Evolutionary conservation across 1,140 invertebrate species (phyloP).

Genomic region (Ooceraea biroi): DNA sequence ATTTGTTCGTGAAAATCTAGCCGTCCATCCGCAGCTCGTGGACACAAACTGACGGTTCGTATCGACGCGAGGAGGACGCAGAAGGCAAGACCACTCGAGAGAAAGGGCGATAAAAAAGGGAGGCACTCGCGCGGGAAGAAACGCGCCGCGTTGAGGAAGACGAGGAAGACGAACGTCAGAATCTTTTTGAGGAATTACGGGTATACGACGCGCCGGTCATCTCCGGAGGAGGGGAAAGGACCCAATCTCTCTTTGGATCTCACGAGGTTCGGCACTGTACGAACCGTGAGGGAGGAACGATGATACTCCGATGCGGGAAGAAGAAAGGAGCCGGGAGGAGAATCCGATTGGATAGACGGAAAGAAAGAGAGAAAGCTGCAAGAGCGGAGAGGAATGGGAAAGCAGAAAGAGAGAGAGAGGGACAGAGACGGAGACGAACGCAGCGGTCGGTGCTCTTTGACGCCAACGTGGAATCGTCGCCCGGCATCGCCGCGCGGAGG

Average conservation of each 20-base stretch:
- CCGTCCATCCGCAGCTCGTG: slow-evolving; percentile 53
- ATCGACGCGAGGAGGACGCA: slow-evolving; percentile 19
- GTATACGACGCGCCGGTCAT: slow-evolving; percentile 44
- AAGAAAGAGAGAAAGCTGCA: slow-evolving; percentile 30
- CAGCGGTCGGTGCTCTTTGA: slow-evolving; percentile 72
- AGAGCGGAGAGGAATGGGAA: background rate
- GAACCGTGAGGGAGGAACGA: slow-evolving; percentile 48
- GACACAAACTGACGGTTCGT: slow-evolving; percentile 19
- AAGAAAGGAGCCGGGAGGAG: slow-evolving; percentile 26
- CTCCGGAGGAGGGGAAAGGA: background rate
- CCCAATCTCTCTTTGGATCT: slow-evolving; percentile 34
- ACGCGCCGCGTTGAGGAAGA: background rate
- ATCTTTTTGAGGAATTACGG: slow-evolving; percentile 58
- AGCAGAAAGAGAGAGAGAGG: slow-evolving; percentile 4
- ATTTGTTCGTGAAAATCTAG: slow-evolving; percentile 69
- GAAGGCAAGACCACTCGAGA: background rate
- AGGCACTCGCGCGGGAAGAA: no score
- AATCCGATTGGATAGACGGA: background rate
- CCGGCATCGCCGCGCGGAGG: slow-evolving; percentile 21
- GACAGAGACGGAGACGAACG: slow-evolving; percentile 30
- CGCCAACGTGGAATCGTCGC: slow-evolving; percentile 69
- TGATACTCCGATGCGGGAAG: slow-evolving; percentile 17
- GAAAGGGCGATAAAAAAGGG: background rate
- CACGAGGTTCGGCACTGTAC: slow-evolving; percentile 13
- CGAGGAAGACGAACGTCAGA: slow-evolving; percentile 29